A percentile compares a stretch with the other conserved stretches of the same genome.
Evolutionary conservation across 92 coral and sea anemone species (phyloP).

Genomic region (Chrysogorgia sp.): DNA sequence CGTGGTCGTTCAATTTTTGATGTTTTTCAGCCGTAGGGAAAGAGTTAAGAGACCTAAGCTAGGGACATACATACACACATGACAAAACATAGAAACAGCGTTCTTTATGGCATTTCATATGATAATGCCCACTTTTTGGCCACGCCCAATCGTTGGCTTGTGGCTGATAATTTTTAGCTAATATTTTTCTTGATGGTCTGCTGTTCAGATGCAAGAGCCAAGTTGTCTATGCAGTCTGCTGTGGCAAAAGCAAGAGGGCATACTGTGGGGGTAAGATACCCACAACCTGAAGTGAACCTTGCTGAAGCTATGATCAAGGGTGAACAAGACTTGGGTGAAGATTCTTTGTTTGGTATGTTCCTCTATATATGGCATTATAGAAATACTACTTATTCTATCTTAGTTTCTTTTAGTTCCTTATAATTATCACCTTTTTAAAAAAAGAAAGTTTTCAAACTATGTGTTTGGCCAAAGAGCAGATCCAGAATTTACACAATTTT

Average conservation of each 20-base stretch:
- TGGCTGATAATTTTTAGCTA: not conserved
- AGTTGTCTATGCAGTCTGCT: constrained; percentile 88
- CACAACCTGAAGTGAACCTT: constrained; percentile 83
- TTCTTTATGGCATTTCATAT: not conserved
- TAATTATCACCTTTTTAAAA: too few species aligned
- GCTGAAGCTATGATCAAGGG: constrained; percentile 93
- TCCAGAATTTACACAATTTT: too few species aligned
- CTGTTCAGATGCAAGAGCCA: constrained; percentile 88
- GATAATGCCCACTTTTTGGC: not conserved
- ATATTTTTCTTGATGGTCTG: not conserved
- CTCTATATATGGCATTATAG: not conserved
- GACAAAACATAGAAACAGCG: too few species aligned
- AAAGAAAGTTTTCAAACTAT: too few species aligned
- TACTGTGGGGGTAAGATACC: constrained; percentile 74
- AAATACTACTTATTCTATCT: not conserved
- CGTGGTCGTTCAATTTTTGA: too few species aligned
- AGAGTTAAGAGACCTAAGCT: too few species aligned
- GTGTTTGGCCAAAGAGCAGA: too few species aligned
- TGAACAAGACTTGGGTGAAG: constrained; percentile 82
- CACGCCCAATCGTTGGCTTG: not conserved
- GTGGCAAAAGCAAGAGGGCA: constrained; percentile 95
- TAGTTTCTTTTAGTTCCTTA: too few species aligned
- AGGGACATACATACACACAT: too few species aligned
- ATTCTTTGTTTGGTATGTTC: constrained; percentile 75
- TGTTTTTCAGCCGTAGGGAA: too few species aligned